These are phyloP conservation scores for Pangasianodon hypophthalmus DNA, from an alignment of 2,113 vertebrate genomes.

Conservation along the genomic window DNA sequence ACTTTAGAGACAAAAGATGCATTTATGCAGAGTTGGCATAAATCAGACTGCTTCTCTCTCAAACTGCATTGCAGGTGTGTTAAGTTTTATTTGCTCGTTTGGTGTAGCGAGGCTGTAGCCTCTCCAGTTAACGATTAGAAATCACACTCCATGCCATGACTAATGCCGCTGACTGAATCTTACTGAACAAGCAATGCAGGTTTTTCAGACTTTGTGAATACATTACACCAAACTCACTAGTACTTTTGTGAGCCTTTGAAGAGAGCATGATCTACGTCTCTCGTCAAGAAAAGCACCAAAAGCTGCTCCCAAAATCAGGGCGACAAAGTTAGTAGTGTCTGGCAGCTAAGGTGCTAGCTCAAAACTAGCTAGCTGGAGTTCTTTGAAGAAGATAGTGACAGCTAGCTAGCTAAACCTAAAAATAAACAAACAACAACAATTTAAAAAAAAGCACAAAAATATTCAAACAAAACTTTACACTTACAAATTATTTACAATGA, in stretches of 20 bases:
- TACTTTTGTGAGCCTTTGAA: neutral
- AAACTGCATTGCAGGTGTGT: slow-evolving; percentile 59
- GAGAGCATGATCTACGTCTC: too few relatives aligned
- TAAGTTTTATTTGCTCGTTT: slow-evolving; percentile 15
- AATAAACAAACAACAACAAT: too few relatives aligned
- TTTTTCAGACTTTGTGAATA: neutral
- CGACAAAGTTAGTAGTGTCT: too few relatives aligned
- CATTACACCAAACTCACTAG: neutral
- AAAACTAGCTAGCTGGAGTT: too few relatives aligned
- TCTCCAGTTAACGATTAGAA: slow-evolving; percentile 57
- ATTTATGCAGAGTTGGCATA: neutral
- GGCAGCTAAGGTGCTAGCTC: too few relatives aligned
- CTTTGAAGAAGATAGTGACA: too few relatives aligned
- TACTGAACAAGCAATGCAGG: neutral
- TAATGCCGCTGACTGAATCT: slow-evolving; percentile 54
- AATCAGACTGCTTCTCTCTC: neutral
- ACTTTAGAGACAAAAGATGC: neutral
- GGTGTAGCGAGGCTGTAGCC: slow-evolving; percentile 44
- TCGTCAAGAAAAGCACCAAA: too few relatives aligned
- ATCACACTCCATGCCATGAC: slow-evolving; percentile 43
- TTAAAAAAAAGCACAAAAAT: too few relatives aligned
- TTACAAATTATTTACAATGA: too few relatives aligned
- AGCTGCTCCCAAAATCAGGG: too few relatives aligned
- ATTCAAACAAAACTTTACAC: too few relatives aligned
- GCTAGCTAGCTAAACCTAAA: too few relatives aligned